Evolutionary conservation across 2,888 invertebrate genomes (phyloP), one percentile per base, ranked within the genome.

Genomic region (Maniola hyperantus): DNA sequence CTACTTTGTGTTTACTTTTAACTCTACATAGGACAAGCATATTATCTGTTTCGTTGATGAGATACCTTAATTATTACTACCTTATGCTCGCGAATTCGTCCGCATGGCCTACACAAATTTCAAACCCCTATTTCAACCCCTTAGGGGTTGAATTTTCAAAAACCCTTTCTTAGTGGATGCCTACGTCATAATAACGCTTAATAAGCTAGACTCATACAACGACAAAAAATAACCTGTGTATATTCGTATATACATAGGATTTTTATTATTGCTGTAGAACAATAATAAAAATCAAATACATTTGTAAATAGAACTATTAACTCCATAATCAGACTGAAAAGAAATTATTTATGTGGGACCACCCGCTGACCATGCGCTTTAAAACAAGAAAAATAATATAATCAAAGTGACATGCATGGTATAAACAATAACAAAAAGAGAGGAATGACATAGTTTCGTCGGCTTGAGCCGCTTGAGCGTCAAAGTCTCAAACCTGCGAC

Each of bases 381-480:
- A 58, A 48, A 48, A 59, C 48, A 59, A 46, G 20, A 59, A 59
- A 26, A 10, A 44, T 39, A 39, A 39, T 39, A 8, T 18, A 18
- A 46, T 59, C 46, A 59, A 59, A 59, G 26, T 46, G 20, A 18
- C 44, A 46, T 44, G 26, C 7, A 44, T 44, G 58, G 58, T 33
- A 44, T 46, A 57, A 48, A 50, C 39, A 36, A 20, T 20, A 36
- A 26, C 20, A 53, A 57, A 48, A 65, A 44, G 51, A 39, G 1
- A 33, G 13, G 39, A 53, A 59, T 65, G 46, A 20, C 36, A 60
- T 55, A 50, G 53, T 36, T 50, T 42, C n/a, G 51, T 54, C 39
- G 46, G 10, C 44, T n/a, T 77, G 77, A 78, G 76, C 39, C 39
- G 10, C 44, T n/a, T 77, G 77, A 78, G 76, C 81, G 77, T 75